Conservation (phyloP, 2,113 vertebrate species). For the Serinus canaria region DNA sequence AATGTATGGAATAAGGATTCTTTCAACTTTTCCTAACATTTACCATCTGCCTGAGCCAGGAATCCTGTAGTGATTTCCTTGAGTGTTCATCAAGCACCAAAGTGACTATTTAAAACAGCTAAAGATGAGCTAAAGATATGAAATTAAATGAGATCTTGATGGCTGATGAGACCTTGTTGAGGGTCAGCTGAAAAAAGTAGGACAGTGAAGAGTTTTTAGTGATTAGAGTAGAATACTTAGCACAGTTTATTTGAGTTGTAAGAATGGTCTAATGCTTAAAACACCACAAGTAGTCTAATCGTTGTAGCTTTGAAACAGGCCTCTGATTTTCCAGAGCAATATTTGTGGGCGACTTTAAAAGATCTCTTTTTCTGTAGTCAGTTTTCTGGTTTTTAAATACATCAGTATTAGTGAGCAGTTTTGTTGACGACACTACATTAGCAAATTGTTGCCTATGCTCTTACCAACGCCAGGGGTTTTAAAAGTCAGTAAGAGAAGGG, state of each 20-base stretch:
- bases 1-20: conserved; percentile 69
- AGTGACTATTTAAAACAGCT: conserved; percentile 61
- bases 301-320: background rate
- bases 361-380: background rate
- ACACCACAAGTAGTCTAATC: background rate
- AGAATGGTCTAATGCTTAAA: background rate
- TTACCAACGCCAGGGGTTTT: background rate
- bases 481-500: background rate
- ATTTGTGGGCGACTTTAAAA: background rate
- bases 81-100: conserved; percentile 49
- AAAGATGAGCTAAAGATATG: conserved; percentile 47
- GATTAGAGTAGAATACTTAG: background rate
- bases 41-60: conserved; percentile 71
- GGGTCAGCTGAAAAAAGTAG: conserved; percentile 42
- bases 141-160: conserved; percentile 59
- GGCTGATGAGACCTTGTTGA: conserved; percentile 39
- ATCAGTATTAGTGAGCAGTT: background rate
- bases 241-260: background rate
- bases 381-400: background rate
- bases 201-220: background rate
- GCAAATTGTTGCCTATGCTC: background rate
- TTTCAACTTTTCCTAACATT: conserved; percentile 77
- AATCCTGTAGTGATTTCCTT: conserved; percentile 58
- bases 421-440: background rate
- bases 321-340: background rate